These are phyloP conservation scores for Notospermus geniculatus DNA, from an alignment of 1,140 invertebrate species.

Conservation along the genomic window DNA sequence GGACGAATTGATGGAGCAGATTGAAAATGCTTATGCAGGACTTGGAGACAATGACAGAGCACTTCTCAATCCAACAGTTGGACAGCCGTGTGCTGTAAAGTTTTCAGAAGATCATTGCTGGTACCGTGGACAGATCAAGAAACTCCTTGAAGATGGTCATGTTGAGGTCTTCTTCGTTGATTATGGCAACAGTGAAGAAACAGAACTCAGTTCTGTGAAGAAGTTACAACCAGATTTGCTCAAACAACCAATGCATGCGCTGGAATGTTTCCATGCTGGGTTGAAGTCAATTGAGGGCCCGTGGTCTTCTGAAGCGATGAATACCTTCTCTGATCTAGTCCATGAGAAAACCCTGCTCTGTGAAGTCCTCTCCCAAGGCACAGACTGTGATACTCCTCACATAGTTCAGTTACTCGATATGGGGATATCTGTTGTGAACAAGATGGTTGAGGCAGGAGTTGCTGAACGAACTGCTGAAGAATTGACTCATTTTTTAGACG, in stretches of 20 bases:
- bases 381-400: too few relatives aligned
- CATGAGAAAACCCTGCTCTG: too few relatives aligned
- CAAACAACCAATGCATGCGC: constrained; percentile 65
- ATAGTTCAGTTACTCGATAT: constrained; percentile 31
- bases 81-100: constrained; percentile 70
- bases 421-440: constrained; percentile 28
- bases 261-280: constrained; percentile 68
- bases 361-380: not conserved
- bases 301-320: too few relatives aligned
- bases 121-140: constrained; percentile 67
- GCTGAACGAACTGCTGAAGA: constrained; percentile 16
- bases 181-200: constrained; percentile 71
- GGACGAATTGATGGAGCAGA: constrained; percentile 31
- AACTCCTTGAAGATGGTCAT: constrained; percentile 18
- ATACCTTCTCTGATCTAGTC: too few relatives aligned
- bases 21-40: constrained; percentile 24
- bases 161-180: constrained; percentile 66
- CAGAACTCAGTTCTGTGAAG: constrained; percentile 63
- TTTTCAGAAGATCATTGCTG: constrained; percentile 70
- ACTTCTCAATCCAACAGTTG: constrained; percentile 34
- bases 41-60: not conserved
- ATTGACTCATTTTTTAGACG: too few relatives aligned
- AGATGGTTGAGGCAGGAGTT: constrained; percentile 23
- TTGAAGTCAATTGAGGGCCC: not conserved
- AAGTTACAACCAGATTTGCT: constrained; percentile 66